These are phyloP conservation scores for Troglohyphantes excavatus DNA, from an alignment of 2,888 invertebrate species.

Conservation along the genomic window DNA sequence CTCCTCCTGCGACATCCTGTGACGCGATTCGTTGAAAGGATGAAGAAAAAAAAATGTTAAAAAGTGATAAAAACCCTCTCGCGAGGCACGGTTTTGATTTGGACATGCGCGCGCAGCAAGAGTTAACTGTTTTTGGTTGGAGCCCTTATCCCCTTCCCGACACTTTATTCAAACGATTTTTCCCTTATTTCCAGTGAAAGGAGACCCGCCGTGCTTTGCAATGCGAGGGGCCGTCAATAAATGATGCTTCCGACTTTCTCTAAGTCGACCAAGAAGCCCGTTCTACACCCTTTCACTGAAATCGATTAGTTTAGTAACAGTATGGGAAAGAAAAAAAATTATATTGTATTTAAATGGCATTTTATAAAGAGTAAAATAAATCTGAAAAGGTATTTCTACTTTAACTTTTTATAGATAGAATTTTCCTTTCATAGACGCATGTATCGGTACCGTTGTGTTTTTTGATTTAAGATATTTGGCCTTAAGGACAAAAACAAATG, in stretches of 20 bases:
- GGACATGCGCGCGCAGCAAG: slow-evolving; percentile 61
- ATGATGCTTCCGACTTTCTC: background rate
- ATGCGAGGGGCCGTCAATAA: slow-evolving; percentile 26
- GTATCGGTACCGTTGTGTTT: no score
- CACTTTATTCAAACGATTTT: slow-evolving; percentile 75
- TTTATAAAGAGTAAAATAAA: no score
- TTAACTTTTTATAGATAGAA: no score
- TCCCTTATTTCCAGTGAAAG: slow-evolving; percentile 26
- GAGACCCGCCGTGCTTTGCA: background rate
- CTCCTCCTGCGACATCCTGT: slow-evolving; percentile 57
- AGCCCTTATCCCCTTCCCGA: background rate
- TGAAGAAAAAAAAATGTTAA: slow-evolving; percentile 6
- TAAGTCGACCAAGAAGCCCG: no score
- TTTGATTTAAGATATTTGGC: no score
- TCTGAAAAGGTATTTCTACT: no score
- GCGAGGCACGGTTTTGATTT: slow-evolving; percentile 59
- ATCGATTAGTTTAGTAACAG: no score
- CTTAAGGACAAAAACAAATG: no score
- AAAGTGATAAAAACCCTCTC: slow-evolving; percentile 54
- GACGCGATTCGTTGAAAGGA: slow-evolving; percentile 66
- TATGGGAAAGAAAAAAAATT: no score
- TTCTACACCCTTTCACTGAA: no score
- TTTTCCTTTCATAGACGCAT: no score
- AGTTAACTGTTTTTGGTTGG: slow-evolving; percentile 62
- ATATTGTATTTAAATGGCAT: no score